Percentiles rank a stretch among this genome's conserved stretches.
These are phyloP conservation scores for Sipha flava DNA, from an alignment of 1,140 invertebrate genomes.

Conservation along the genomic window DNA sequence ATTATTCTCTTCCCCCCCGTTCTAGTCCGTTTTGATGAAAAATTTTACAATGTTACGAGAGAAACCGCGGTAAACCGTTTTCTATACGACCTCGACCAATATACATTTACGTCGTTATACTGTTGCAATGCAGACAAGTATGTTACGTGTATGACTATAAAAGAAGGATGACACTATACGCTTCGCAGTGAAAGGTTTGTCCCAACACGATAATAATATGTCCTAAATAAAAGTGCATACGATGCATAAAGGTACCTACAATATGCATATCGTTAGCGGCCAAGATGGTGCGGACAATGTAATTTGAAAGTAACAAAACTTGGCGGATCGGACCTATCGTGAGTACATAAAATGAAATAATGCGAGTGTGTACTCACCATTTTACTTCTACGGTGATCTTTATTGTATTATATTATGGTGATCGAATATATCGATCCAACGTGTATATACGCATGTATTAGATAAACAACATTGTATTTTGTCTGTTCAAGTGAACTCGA, in stretches of 20 bases:
- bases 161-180: background rate
- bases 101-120: background rate
- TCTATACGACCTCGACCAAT: constrained; percentile 13
- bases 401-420: too few species aligned
- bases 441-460: background rate
- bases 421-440: too few species aligned
- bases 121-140: background rate
- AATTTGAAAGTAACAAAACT: too few species aligned
- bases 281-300: too few species aligned
- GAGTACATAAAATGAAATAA: too few species aligned
- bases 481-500: background rate
- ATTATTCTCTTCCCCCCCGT: background rate
- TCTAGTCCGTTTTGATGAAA: background rate
- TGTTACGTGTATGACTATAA: background rate
- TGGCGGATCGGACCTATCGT: too few species aligned
- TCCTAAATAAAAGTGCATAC: too few species aligned
- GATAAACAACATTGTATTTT: background rate
- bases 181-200: background rate
- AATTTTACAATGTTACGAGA: background rate
- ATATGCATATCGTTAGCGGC: too few species aligned
- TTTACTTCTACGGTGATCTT: too few species aligned
- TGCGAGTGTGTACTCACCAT: too few species aligned
- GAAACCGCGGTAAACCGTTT: constrained; percentile 23
- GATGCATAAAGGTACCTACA: too few species aligned
- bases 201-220: background rate